phyloP scores from a whole-genome alignment of 2,113 vertebrate species.

The Camelus dromedarius region DNA sequence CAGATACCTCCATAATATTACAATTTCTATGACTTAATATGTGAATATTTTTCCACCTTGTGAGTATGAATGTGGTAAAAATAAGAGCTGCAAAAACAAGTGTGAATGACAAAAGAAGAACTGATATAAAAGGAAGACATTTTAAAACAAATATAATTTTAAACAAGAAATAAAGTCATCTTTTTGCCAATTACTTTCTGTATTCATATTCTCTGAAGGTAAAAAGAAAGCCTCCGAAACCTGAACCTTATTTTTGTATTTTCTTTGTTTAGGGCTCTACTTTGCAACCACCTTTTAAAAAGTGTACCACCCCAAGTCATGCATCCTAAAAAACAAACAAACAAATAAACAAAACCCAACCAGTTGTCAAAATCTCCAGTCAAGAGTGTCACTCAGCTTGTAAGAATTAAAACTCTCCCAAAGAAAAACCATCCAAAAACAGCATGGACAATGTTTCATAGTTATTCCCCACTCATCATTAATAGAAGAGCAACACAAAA shows the following conservation, averaged over 20 bases:
- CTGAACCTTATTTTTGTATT: neutral
- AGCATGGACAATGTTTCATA: neutral
- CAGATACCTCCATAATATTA: neutral
- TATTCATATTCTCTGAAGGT: neutral
- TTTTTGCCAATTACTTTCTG: neutral
- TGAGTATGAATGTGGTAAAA: neutral
- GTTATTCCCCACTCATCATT: neutral
- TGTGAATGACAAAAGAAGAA: neutral
- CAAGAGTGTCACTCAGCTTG: neutral
- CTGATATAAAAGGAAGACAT: neutral
- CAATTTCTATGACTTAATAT: neutral
- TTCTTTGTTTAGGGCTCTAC: neutral
- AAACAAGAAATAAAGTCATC: neutral
- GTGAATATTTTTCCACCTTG: neutral
- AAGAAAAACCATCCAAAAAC: neutral
- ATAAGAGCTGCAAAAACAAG: neutral
- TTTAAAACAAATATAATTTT: neutral
- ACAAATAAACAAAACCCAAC: too few species aligned
- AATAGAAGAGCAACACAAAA: neutral
- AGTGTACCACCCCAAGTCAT: neutral
- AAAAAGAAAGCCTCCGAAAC: conserved; percentile 17
- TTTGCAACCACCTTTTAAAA: neutral
- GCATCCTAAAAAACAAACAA: neutral
- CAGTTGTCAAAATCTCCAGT: neutral
- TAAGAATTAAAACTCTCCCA: neutral